Base-by-base conservation (phyloP, 2,113 vertebrate species). In the Calonectris borealis region DNA sequence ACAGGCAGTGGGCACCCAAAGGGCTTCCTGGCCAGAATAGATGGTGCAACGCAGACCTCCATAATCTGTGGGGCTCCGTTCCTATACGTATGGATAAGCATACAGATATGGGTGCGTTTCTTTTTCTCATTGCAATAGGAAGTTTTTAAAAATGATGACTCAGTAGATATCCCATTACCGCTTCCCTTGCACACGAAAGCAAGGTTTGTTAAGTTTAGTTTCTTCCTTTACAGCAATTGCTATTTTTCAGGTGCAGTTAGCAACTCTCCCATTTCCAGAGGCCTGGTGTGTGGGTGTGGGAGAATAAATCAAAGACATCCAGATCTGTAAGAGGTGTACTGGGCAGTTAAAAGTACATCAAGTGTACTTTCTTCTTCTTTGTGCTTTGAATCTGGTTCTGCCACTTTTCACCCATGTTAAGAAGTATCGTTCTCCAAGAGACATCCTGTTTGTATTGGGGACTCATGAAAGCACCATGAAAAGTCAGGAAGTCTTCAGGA, bases 251-350 rank as follows among this genome's bases (percentile, higher is more conserved):
- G 34, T 71, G 80, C 55, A 76, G 15, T 82, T 95, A 91, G 49
- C 65, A 82, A 14, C 49, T 86, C 34, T 71, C 54, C 66, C 32
- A 1, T 81, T 51, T 96, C 83, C 70, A 91, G 61, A 88, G 69
- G 54, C 61, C 73, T 85, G 49, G 7, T 6, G 2, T 65, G 81
- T 90, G 89, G 84, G 89, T 94, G 83, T 96, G 94, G 86, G 81
- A 96, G 89, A 91, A 78, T 55, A 91, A 95, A 94, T 94, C 77
- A 94, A 84, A 96, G 73, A 21, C 86, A 91, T n/a, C 42, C 48
- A 4, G 0, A 21, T 66, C 79, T 58, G 46, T 55, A 48, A 92
- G 88, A 88, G 75, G 40, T 79, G 62, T 79, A 65, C 75, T 88
- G 88, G 75, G 64, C 76, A 93, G 85, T 77, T 86, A 66, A 78